A percentile compares a stretch with the other conserved stretches of the same genome.
Conservation (phyloP, 1,140 invertebrate species). For the Plutomurus gul region DNA sequence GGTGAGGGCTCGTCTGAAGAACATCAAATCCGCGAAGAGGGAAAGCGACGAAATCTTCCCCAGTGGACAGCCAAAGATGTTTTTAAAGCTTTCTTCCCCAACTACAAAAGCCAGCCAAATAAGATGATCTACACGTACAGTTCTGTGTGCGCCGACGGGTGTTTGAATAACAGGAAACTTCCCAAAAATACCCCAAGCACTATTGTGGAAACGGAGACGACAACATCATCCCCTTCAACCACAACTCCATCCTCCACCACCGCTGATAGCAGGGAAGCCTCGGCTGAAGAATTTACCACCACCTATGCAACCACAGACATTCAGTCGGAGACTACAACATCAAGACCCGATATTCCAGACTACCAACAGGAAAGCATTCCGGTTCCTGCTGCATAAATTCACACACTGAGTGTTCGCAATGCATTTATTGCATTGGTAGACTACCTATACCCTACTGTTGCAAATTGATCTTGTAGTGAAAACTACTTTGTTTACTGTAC, state of each 20-base stretch:
- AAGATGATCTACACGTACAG: conserved; percentile 2
- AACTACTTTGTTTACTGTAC: too few relatives aligned
- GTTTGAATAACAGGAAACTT: background rate
- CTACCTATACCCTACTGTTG: too few relatives aligned
- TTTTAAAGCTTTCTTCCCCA: conserved; percentile 4
- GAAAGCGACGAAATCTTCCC: background rate
- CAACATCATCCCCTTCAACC: background rate
- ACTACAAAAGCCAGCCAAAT: background rate
- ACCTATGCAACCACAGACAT: background rate
- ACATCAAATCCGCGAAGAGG: background rate
- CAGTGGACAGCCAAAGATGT: background rate
- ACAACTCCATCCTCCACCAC: background rate
- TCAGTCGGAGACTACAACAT: background rate
- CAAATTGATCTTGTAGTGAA: too few relatives aligned
- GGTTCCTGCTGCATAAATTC: too few relatives aligned
- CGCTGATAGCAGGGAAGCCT: too few relatives aligned
- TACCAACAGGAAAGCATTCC: too few relatives aligned
- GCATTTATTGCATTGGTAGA: too few relatives aligned
- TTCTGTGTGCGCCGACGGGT: background rate
- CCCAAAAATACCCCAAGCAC: background rate
- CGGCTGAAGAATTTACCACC: background rate
- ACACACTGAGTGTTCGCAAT: too few relatives aligned
- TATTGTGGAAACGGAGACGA: background rate
- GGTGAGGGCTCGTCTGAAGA: background rate
- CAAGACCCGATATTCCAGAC: too few relatives aligned